Evolutionary conservation across 2,113 vertebrate genomes (phyloP).

Genomic region (Nesoenas mayeri): DNA sequence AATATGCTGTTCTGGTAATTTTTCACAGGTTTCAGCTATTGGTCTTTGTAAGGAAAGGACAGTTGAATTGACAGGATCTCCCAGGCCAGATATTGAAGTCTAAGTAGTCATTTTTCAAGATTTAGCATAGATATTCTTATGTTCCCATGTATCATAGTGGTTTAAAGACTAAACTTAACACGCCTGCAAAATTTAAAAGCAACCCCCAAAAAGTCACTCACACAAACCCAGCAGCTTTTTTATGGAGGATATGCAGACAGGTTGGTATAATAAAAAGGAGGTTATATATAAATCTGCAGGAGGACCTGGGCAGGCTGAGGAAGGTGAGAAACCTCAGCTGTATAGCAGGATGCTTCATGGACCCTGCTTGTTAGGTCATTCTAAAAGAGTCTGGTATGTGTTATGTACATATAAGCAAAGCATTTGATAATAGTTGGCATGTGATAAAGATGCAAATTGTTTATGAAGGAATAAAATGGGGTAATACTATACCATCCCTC

Average conservation of each 20-base stretch:
- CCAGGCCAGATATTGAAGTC: not conserved
- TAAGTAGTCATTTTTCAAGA: rapidly evolving
- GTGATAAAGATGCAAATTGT: not conserved
- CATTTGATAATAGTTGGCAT: not conserved
- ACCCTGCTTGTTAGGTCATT: rapidly evolving
- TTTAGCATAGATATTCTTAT: not conserved
- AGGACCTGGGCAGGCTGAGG: not conserved
- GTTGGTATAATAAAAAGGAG: not conserved
- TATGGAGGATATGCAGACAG: not conserved
- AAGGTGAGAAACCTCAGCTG: not conserved
- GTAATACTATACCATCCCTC: not conserved
- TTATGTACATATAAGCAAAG: not conserved
- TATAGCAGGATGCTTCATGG: not conserved
- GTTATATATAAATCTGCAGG: not conserved
- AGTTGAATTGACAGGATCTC: not conserved
- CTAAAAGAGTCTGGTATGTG: not conserved
- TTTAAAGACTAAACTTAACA: not conserved
- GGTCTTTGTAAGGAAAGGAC: not conserved
- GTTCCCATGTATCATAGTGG: not conserved
- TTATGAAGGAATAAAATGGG: not conserved
- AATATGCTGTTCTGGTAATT: not conserved
- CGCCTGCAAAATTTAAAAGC: not conserved
- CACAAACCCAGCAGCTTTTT: not conserved
- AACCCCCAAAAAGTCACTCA: not conserved
- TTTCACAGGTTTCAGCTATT: not conserved